phyloP scores from a whole-genome alignment of 1,140 invertebrate genomes.

The Lepidurus packardi region DNA sequence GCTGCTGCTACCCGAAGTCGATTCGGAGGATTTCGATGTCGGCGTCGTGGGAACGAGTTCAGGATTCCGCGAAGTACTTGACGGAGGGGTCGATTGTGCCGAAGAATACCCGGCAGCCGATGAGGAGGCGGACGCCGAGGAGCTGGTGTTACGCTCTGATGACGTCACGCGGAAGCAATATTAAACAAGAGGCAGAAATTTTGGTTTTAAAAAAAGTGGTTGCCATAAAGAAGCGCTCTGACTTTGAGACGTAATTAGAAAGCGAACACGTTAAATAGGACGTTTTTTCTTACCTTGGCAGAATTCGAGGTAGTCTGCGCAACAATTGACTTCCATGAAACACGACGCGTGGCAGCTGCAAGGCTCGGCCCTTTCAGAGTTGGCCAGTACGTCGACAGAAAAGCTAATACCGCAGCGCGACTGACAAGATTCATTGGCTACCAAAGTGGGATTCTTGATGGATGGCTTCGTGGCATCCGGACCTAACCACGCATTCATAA shows the following conservation, averaged over 20 bases:
- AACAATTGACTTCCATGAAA: constrained; percentile 45
- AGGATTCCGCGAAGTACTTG: not conserved
- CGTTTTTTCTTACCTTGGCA: constrained; percentile 43
- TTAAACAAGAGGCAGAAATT: not conserved
- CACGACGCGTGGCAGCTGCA: constrained; percentile 48
- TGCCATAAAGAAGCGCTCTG: not conserved
- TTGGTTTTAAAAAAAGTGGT: not conserved
- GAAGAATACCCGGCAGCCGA: not conserved
- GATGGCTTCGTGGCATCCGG: not conserved
- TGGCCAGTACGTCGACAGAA: not conserved
- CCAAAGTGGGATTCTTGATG: not conserved
- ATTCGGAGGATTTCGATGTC: constrained; percentile 5
- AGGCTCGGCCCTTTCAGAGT: not conserved
- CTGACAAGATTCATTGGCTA: not conserved
- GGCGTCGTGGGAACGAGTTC: not conserved
- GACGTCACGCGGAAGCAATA: not conserved
- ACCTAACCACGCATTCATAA: not conserved
- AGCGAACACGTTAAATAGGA: not conserved
- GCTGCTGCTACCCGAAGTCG: not conserved
- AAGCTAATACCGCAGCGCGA: constrained; percentile 1
- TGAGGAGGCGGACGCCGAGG: constrained; percentile 2
- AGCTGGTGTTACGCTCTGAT: not conserved
- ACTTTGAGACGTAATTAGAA: not conserved
- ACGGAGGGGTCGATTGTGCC: not conserved
- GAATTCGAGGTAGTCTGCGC: constrained; percentile 47